These are phyloP conservation scores for Microhierax caerulescens DNA, from an alignment of 2,797 vertebrate species.

Conservation along the genomic window DNA sequence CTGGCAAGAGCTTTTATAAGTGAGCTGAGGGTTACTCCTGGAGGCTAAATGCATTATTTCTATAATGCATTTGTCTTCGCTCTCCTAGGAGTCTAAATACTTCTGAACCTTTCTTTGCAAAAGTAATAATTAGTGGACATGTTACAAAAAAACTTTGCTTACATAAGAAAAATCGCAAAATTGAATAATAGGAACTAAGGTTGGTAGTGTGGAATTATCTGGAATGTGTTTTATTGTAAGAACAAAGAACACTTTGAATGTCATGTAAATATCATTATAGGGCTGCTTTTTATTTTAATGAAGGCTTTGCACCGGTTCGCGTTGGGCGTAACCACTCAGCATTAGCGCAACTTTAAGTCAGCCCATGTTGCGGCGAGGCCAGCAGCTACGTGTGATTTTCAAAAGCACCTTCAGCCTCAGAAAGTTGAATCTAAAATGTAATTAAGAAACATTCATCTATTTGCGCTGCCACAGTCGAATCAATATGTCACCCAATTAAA, in stretches of 20 bases:
- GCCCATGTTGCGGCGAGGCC: background rate
- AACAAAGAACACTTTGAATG: constrained; percentile 77
- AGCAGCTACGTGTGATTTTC: background rate
- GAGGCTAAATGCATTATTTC: constrained; percentile 76
- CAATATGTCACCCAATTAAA: constrained; percentile 56
- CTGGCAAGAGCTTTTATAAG: constrained; percentile 76
- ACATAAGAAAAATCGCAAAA: constrained; percentile 14
- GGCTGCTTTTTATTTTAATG: constrained; percentile 51
- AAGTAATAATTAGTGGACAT: constrained; percentile 72
- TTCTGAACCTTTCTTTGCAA: constrained; percentile 67
- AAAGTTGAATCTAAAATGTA: constrained; percentile 64
- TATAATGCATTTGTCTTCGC: constrained; percentile 71
- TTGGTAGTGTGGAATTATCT: constrained; percentile 68
- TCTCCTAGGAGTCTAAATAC: constrained; percentile 67
- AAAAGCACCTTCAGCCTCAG: constrained; percentile 49
- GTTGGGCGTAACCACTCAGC: background rate
- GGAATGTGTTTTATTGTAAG: constrained; percentile 68
- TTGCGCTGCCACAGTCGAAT: constrained; percentile 55
- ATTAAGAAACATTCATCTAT: constrained; percentile 56
- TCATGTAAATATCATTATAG: constrained; percentile 77
- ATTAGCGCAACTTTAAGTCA: background rate
- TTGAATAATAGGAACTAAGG: constrained; percentile 40
- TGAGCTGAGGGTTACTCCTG: constrained; percentile 68
- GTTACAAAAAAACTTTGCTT: constrained; percentile 60
- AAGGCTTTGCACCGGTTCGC: constrained; percentile 17